Conservation (phyloP, 2,888 invertebrate genomes). For the Pomacea canaliculata region DNA sequence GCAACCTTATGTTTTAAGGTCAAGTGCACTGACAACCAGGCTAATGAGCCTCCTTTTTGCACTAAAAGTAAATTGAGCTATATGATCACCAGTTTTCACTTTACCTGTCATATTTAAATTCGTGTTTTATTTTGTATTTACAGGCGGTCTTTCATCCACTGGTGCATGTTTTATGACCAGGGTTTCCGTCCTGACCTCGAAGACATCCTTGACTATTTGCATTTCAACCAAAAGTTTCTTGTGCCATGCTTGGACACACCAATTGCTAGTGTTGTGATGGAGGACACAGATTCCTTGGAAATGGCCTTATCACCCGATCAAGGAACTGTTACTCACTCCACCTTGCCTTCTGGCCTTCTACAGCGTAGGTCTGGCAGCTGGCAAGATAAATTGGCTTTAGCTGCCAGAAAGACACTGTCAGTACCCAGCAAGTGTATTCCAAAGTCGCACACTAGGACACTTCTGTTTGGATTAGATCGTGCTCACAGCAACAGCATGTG, state of each 20-base stretch:
- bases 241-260: constrained; percentile 83
- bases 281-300: constrained; percentile 76
- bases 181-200: constrained; percentile 81
- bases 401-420: constrained; percentile 42
- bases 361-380: constrained; percentile 26
- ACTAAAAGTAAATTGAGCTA: too few relatives aligned
- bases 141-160: constrained; percentile 81
- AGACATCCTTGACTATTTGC: constrained; percentile 85
- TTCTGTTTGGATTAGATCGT: constrained; percentile 4
- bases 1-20: too few relatives aligned
- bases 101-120: too few relatives aligned
- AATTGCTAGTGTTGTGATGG: constrained; percentile 80
- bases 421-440: constrained; percentile 30
- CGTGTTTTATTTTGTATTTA: too few relatives aligned
- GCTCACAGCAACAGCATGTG: constrained; percentile 33
- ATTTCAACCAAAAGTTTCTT: constrained; percentile 82
- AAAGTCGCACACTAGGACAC: not conserved
- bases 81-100: too few relatives aligned
- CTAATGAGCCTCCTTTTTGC: too few relatives aligned
- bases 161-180: constrained; percentile 83
- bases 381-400: constrained; percentile 33
- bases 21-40: too few relatives aligned
- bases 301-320: constrained; percentile 54
- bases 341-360: constrained; percentile 21
- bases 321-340: constrained; percentile 46